A percentile compares a stretch with the other conserved stretches of the same genome.
Evolutionary conservation across 1,140 invertebrate genomes (phyloP).

Genomic region (Antheraea pernyi): DNA sequence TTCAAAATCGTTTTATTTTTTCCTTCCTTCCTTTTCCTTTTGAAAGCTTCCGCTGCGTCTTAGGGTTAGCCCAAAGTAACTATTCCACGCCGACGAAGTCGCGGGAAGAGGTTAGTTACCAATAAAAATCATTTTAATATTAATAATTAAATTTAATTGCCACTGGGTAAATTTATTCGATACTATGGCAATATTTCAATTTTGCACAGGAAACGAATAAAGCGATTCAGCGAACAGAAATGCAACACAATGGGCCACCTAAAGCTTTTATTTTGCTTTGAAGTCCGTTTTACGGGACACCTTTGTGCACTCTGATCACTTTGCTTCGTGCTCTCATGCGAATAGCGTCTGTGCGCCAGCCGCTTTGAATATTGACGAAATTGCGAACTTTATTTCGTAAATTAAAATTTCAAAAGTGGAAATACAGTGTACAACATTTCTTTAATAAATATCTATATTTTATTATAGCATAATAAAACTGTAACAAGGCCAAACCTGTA

Average conservation of each 20-base stretch:
- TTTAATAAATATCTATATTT: too few species aligned
- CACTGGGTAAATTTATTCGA: too few species aligned
- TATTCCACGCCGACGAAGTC: too few species aligned
- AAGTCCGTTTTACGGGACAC: slow-evolving; percentile 9
- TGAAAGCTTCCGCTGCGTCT: too few species aligned
- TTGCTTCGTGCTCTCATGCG: slow-evolving; percentile 10
- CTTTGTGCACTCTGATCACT: slow-evolving; percentile 12
- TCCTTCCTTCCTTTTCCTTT: too few species aligned
- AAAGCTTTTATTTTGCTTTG: slow-evolving; percentile 1
- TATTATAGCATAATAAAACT: too few species aligned
- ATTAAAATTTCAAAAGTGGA: neutral
- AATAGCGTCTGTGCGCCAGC: neutral
- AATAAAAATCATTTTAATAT: too few species aligned
- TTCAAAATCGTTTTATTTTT: too few species aligned
- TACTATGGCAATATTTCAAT: neutral
- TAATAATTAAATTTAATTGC: too few species aligned
- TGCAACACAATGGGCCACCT: slow-evolving; percentile 1
- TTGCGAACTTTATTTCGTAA: neutral
- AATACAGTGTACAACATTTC: neutral
- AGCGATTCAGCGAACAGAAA: neutral
- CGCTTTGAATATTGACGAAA: slow-evolving; percentile 6
- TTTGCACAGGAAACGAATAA: neutral
- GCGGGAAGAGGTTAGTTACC: too few species aligned
- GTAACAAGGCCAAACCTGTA: too few species aligned
- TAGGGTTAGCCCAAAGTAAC: too few species aligned